These are phyloP conservation scores for Drosophila stalkeri DNA, from an alignment of 2,888 invertebrate genomes.

Conservation along the genomic window DNA sequence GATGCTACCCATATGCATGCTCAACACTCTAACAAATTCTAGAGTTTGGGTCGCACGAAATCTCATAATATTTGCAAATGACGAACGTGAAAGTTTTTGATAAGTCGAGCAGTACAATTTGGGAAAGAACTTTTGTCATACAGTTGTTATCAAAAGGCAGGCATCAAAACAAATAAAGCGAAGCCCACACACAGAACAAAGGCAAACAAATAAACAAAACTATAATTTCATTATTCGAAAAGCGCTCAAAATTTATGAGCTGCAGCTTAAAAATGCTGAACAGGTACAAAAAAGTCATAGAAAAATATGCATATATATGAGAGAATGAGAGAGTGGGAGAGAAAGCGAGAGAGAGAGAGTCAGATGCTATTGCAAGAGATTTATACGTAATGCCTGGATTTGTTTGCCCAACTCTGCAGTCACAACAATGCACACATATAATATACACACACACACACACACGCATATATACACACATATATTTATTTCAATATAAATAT, in stretches of 20 bases:
- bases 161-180: slow-evolving; percentile 10
- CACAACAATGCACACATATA: slow-evolving; percentile 40
- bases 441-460: background rate
- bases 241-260: slow-evolving; percentile 59
- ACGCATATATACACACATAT: background rate
- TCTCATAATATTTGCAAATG: slow-evolving; percentile 81
- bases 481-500: background rate
- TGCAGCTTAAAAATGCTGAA: slow-evolving; percentile 47
- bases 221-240: slow-evolving; percentile 72
- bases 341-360: background rate
- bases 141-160: slow-evolving; percentile 48
- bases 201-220: slow-evolving; percentile 37
- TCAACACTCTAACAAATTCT: slow-evolving; percentile 59
- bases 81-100: slow-evolving; percentile 79
- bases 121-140: slow-evolving; percentile 47
- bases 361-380: slow-evolving; percentile 34
- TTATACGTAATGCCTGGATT: slow-evolving; percentile 50
- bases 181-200: background rate
- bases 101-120: slow-evolving; percentile 48
- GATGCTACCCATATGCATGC: slow-evolving; percentile 66
- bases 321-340: background rate
- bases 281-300: slow-evolving; percentile 38
- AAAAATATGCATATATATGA: slow-evolving; percentile 17
- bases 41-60: slow-evolving; percentile 59
- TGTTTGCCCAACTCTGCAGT: slow-evolving; percentile 44